Percentiles rank a stretch among this genome's conserved stretches.
Evolutionary conservation across 2,797 vertebrate species (phyloP).

Genomic region (Hybognathus amarus): DNA sequence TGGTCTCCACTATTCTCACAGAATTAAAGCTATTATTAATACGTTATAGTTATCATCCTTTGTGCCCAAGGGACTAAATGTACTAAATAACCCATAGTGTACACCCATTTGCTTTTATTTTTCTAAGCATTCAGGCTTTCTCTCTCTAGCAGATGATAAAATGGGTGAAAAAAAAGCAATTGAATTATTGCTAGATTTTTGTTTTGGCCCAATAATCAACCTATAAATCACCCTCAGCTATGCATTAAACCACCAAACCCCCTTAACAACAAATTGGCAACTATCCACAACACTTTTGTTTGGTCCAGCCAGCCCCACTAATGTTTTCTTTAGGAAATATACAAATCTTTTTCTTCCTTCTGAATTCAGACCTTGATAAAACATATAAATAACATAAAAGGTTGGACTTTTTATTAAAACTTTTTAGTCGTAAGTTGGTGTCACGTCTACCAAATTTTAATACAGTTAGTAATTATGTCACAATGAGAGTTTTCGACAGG

Average conservation of each 20-base stretch:
- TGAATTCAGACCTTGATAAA: not conserved
- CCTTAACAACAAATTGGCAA: not conserved
- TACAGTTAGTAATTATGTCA: constrained; percentile 3
- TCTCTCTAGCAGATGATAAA: not conserved
- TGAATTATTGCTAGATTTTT: not conserved
- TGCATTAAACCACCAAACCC: not conserved
- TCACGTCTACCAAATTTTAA: not conserved
- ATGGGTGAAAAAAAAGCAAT: not conserved
- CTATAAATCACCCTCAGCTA: not conserved
- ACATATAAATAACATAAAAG: not conserved
- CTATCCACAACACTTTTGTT: not conserved
- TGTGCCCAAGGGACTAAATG: not conserved
- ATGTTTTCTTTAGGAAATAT: not conserved
- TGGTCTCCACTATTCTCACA: not conserved
- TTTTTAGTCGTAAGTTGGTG: not conserved
- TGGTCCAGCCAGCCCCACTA: not conserved
- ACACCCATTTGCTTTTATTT: not conserved
- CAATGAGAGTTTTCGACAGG: constrained; percentile 25
- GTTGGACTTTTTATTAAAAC: not conserved
- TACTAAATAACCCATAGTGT: not conserved
- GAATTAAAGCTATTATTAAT: not conserved
- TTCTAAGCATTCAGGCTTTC: not conserved
- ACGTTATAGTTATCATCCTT: not conserved
- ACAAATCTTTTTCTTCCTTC: not conserved
- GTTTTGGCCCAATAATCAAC: not conserved